Percentiles rank a stretch among this genome's conserved stretches.
Evolutionary conservation across 2,113 vertebrate genomes (phyloP).

Genomic region (Malurus melanocephalus): DNA sequence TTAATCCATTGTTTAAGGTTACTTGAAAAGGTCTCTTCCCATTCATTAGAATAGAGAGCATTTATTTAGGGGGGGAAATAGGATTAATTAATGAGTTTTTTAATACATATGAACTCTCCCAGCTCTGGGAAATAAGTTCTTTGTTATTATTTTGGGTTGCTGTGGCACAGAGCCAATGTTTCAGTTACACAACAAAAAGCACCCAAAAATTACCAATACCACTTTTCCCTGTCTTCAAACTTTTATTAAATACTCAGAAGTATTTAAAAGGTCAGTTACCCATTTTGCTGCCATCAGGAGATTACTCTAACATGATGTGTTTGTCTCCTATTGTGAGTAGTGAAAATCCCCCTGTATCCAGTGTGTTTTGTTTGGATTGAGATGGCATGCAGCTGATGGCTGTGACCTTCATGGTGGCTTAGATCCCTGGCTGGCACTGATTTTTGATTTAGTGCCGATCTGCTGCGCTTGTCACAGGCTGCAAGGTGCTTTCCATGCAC

Average conservation of each 20-base stretch:
- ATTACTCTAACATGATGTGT: slow-evolving; percentile 78
- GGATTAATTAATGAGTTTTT: not conserved
- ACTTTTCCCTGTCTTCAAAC: slow-evolving; percentile 54
- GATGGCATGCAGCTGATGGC: slow-evolving; percentile 95
- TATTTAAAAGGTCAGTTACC: slow-evolving; percentile 73
- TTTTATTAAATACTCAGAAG: slow-evolving; percentile 73
- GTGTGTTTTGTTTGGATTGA: slow-evolving; percentile 95
- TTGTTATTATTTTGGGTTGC: slow-evolving; percentile 24
- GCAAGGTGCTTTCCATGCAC: slow-evolving; percentile 98
- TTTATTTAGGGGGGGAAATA: not conserved
- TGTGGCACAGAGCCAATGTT: not conserved
- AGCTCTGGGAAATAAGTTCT: not conserved
- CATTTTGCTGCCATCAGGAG: slow-evolving; percentile 63
- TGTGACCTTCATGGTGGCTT: slow-evolving; percentile 99
- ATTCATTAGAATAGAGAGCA: not conserved
- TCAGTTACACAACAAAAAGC: slow-evolving; percentile 58
- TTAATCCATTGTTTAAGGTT: not conserved
- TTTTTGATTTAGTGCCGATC: slow-evolving; percentile 99
- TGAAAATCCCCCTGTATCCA: slow-evolving; percentile 83
- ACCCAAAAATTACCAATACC: slow-evolving; percentile 60
- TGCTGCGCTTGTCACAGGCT: slow-evolving; percentile 98
- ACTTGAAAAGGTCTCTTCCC: not conserved
- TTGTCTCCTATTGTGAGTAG: slow-evolving; percentile 78
- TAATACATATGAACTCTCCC: not conserved
- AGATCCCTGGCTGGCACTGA: slow-evolving; percentile 99